Conservation (phyloP, 1,140 invertebrate species). For the Drosophila simulans region DNA sequence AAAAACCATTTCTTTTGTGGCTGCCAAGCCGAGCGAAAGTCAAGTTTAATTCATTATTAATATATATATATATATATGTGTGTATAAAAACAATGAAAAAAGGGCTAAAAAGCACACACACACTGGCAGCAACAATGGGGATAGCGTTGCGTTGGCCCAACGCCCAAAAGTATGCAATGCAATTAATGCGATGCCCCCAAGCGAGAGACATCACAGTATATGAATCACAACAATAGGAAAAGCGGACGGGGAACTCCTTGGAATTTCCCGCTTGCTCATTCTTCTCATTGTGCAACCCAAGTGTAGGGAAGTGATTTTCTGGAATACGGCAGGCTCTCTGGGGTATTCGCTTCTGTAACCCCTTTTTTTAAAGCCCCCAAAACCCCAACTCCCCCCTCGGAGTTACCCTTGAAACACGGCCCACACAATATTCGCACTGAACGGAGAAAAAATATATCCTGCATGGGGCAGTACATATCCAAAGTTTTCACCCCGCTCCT, state of each 20-base stretch:
- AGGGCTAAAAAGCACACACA: constrained; percentile 23
- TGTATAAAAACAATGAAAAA: constrained; percentile 24
- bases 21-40: constrained; percentile 69
- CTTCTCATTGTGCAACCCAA: constrained; percentile 11
- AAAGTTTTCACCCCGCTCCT: constrained; percentile 37
- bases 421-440: constrained; percentile 48
- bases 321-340: constrained; percentile 3
- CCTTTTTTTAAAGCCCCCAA: too few relatives aligned
- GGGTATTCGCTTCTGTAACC: neutral
- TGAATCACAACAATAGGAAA: constrained; percentile 52
- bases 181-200: constrained; percentile 68
- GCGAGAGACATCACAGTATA: constrained; percentile 29
- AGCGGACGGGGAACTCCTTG: constrained; percentile 33
- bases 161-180: constrained; percentile 75
- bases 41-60: constrained; percentile 83
- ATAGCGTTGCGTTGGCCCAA: constrained; percentile 11
- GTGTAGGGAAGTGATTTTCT: constrained; percentile 7
- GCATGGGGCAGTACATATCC: constrained; percentile 48
- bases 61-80: constrained; percentile 5
- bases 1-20: constrained; percentile 35
- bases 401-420: constrained; percentile 75
- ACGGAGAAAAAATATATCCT: constrained; percentile 18
- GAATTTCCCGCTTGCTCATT: constrained; percentile 11
- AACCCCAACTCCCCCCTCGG: neutral
- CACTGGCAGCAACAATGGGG: constrained; percentile 20